These are phyloP conservation scores for Echinops telfairi DNA, from an alignment of 2,113 vertebrate genomes.

Conservation along the genomic window DNA sequence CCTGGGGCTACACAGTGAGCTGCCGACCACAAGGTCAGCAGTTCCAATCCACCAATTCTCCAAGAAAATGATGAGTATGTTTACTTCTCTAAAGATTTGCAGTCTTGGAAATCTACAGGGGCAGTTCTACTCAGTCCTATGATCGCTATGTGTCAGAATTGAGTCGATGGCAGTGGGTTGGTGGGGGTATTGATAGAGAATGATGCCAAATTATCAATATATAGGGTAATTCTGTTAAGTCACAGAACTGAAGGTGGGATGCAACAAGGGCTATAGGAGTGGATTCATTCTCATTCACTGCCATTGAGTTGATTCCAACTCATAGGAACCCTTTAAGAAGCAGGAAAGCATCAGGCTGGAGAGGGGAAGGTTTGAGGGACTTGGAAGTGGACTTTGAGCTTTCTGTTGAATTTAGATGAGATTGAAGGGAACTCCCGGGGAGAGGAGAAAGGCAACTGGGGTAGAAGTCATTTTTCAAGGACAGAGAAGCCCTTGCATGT, in stretches of 20 bases:
- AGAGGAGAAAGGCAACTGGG: background rate
- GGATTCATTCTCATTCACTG: too few species aligned
- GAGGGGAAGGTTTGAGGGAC: background rate
- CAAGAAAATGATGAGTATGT: too few species aligned
- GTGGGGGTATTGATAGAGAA: background rate
- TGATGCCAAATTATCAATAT: background rate
- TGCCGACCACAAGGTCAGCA: too few species aligned
- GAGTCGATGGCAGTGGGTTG: background rate
- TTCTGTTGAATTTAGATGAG: background rate
- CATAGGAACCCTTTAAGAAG: background rate
- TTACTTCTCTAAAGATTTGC: too few species aligned
- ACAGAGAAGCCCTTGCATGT: background rate
- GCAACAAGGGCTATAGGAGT: background rate
- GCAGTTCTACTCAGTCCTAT: too few species aligned
- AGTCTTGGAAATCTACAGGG: background rate
- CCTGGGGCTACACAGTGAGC: too few species aligned
- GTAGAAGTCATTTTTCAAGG: background rate
- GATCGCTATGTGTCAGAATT: too few species aligned
- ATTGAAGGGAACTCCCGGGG: background rate
- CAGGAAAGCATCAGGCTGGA: background rate
- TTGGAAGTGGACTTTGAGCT: background rate
- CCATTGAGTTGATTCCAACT: too few species aligned
- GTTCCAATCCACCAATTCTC: too few species aligned
- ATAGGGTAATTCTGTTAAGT: background rate
- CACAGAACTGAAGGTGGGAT: background rate